phyloP scores from a whole-genome alignment of 2,888 invertebrate genomes.

The Subacronicta megacephala region DNA sequence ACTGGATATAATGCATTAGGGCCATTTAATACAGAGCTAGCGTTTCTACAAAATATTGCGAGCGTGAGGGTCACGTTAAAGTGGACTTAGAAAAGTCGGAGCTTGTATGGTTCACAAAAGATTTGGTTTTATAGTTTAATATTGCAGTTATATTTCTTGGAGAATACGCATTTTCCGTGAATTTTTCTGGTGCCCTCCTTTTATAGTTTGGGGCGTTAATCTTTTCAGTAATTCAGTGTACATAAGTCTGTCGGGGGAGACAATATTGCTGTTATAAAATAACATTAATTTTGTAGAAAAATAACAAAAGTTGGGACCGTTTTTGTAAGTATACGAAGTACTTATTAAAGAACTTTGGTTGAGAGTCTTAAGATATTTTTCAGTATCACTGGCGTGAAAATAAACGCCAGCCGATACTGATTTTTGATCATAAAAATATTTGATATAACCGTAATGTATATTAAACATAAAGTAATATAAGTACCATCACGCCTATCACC shows the following conservation, averaged over 20 bases:
- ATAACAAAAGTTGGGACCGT: conserved; percentile 44
- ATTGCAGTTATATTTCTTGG: conserved; percentile 77
- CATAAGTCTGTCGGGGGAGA: conserved; percentile 46
- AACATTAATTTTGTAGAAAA: conserved; percentile 37
- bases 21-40: conserved; percentile 43
- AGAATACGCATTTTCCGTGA: conserved; percentile 62
- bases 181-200: conserved; percentile 64
- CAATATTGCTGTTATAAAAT: conserved; percentile 43
- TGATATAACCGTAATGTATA: no score
- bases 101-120: conserved; percentile 57
- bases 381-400: no score
- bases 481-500: no score
- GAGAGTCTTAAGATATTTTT: no score
- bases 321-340: conserved; percentile 15
- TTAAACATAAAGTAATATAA: no score
- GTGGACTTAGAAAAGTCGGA: conserved; percentile 40
- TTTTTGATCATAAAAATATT: no score
- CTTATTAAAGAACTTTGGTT: conserved; percentile 24
- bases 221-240: conserved; percentile 55
- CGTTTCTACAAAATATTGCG: conserved; percentile 24
- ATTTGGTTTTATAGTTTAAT: conserved; percentile 69
- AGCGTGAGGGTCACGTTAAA: conserved; percentile 39
- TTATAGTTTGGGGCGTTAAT: conserved; percentile 57
- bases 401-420: no score
- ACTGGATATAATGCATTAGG: conserved; percentile 31